phyloP scores from a whole-genome alignment of 2,888 invertebrate species.

The Steromphala cineraria region DNA sequence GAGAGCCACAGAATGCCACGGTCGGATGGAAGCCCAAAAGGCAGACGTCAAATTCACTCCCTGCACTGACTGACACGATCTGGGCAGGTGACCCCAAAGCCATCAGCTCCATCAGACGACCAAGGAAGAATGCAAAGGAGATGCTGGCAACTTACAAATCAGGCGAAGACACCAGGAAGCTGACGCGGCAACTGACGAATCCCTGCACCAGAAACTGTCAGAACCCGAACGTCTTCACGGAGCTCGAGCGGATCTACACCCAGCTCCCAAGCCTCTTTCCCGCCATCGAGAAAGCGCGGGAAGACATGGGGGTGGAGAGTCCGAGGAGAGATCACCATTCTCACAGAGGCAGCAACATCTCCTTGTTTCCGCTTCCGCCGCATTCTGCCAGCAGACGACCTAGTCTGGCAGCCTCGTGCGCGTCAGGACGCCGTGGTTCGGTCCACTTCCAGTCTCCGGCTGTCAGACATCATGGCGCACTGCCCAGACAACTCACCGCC shows the following conservation, averaged over 20 bases:
- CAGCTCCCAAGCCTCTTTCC: slow-evolving; percentile 42
- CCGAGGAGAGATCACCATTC: background rate
- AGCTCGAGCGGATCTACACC: slow-evolving; percentile 43
- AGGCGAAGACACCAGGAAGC: slow-evolving; percentile 38
- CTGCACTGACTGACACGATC: background rate
- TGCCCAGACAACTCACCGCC: background rate
- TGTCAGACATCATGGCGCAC: background rate
- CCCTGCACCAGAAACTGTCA: slow-evolving; percentile 33
- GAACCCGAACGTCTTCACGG: slow-evolving; percentile 32
- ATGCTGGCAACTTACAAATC: slow-evolving; percentile 37
- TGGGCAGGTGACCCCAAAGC: slow-evolving; percentile 40
- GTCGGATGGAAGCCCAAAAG: too few species aligned
- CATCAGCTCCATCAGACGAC: slow-evolving; percentile 37
- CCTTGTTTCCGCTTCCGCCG: background rate
- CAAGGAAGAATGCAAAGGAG: slow-evolving; percentile 31
- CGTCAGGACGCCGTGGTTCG: background rate
- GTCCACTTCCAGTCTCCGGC: background rate
- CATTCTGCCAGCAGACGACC: background rate
- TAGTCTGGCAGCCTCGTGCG: background rate
- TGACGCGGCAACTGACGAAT: slow-evolving; percentile 30
- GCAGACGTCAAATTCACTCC: background rate
- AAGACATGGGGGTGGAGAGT: slow-evolving; percentile 8
- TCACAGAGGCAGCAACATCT: too few species aligned
- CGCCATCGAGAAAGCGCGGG: slow-evolving; percentile 31
- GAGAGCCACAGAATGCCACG: too few species aligned